A percentile compares a stretch with the other conserved stretches of the same genome.
Evolutionary conservation across 2,797 vertebrate genomes (phyloP).

Genomic region (Pipistrellus pygmaeus): DNA sequence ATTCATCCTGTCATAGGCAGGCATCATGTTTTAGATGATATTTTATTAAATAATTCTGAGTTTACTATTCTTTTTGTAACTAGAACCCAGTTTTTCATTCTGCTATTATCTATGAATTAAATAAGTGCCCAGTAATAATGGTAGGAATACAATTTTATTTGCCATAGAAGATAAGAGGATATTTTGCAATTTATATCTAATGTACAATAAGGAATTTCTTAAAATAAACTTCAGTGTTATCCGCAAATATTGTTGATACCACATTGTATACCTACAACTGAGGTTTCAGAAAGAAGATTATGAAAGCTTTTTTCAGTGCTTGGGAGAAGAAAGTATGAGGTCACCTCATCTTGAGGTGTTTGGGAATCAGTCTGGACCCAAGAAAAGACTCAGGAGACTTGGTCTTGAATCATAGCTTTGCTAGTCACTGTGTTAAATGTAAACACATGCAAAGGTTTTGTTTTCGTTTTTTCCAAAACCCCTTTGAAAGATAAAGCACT

Average conservation of each 20-base stretch:
- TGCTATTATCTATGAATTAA: neutral
- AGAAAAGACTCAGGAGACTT: neutral
- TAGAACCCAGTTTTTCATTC: neutral
- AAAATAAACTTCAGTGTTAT: neutral
- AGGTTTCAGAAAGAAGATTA: slow-evolving; percentile 11
- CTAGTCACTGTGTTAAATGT: neutral
- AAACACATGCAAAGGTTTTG: slow-evolving; percentile 1
- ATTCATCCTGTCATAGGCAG: neutral
- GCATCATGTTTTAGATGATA: neutral
- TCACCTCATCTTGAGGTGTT: neutral
- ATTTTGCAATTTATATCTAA: slow-evolving; percentile 33
- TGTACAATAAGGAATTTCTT: slow-evolving; percentile 11
- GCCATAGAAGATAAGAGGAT: neutral
- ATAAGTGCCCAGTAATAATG: neutral
- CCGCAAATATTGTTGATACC: neutral
- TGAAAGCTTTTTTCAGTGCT: neutral
- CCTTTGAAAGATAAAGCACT: slow-evolving; percentile 26
- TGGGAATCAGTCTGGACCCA: neutral
- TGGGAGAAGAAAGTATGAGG: neutral
- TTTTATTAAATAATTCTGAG: slow-evolving; percentile 16
- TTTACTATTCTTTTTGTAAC: neutral
- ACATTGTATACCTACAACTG: neutral
- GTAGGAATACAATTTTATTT: neutral
- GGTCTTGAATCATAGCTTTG: neutral
- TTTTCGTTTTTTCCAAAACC: neutral